phyloP scores from a whole-genome alignment of 1,140 invertebrate species.

The Eumaeus atala region DNA sequence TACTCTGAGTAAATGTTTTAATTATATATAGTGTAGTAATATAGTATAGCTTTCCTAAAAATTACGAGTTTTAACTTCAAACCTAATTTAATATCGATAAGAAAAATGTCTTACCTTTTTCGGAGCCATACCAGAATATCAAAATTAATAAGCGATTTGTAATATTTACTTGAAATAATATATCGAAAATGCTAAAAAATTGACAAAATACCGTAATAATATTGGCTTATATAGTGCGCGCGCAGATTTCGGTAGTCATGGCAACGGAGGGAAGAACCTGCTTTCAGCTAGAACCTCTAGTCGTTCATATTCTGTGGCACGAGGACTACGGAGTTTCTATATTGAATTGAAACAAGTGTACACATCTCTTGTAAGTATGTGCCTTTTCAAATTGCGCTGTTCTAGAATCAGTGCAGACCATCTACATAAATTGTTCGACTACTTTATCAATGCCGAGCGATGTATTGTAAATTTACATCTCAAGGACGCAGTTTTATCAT shows the following conservation, averaged over 20 bases:
- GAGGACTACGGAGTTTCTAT: not conserved
- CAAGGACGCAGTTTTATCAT: too few relatives aligned
- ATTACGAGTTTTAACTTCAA: too few relatives aligned
- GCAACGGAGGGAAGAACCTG: conserved; percentile 35
- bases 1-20: not conserved
- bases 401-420: too few relatives aligned
- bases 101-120: conserved; percentile 49
- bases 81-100: too few relatives aligned
- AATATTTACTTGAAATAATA: conserved; percentile 4
- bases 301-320: conserved; percentile 10
- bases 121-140: conserved; percentile 42
- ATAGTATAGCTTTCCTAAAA: too few relatives aligned
- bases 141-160: not conserved
- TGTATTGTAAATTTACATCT: too few relatives aligned
- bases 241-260: conserved; percentile 50
- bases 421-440: too few relatives aligned
- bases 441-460: too few relatives aligned
- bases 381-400: too few relatives aligned
- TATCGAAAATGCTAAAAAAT: conserved; percentile 19
- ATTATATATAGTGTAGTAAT: not conserved
- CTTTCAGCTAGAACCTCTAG: conserved; percentile 11
- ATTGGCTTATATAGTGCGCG: conserved; percentile 42
- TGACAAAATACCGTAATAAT: conserved; percentile 34
- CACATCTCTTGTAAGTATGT: conserved; percentile 11
- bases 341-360: not conserved